These are phyloP conservation scores for Athripsodes cinereus DNA, from an alignment of 2,888 invertebrate species.

Conservation along the genomic window DNA sequence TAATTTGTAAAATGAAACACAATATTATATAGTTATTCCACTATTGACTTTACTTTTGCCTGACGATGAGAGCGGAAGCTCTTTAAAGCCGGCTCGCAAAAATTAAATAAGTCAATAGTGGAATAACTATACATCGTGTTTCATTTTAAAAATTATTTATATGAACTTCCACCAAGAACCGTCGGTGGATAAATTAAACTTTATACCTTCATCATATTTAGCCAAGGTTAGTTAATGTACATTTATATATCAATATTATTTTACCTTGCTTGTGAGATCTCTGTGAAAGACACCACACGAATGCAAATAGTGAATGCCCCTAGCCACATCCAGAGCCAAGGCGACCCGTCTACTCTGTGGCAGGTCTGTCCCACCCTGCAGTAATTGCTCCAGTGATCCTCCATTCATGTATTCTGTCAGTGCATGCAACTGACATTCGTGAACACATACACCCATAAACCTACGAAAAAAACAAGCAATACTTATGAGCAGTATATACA, in stretches of 20 bases:
- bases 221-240: neutral
- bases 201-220: neutral
- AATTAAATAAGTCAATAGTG: too few species aligned
- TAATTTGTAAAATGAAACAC: too few species aligned
- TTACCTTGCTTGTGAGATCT: slow-evolving; percentile 92
- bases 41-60: too few species aligned
- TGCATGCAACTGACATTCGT: slow-evolving; percentile 92
- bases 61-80: too few species aligned
- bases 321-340: slow-evolving; percentile 81
- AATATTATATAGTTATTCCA: too few species aligned
- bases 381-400: slow-evolving; percentile 87
- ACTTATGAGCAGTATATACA: neutral
- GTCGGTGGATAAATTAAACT: neutral
- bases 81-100: too few species aligned
- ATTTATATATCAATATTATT: neutral
- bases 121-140: too few species aligned
- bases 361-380: slow-evolving; percentile 69
- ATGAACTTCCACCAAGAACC: too few species aligned
- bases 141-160: too few species aligned
- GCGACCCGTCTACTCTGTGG: slow-evolving; percentile 76
- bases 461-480: slow-evolving; percentile 40
- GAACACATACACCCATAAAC: slow-evolving; percentile 94
- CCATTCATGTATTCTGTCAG: slow-evolving; percentile 94
- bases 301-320: slow-evolving; percentile 92
- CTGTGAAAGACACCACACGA: slow-evolving; percentile 89